Evolutionary conservation across 2,113 vertebrate species (phyloP).

Genomic region (Suricata suricatta): DNA sequence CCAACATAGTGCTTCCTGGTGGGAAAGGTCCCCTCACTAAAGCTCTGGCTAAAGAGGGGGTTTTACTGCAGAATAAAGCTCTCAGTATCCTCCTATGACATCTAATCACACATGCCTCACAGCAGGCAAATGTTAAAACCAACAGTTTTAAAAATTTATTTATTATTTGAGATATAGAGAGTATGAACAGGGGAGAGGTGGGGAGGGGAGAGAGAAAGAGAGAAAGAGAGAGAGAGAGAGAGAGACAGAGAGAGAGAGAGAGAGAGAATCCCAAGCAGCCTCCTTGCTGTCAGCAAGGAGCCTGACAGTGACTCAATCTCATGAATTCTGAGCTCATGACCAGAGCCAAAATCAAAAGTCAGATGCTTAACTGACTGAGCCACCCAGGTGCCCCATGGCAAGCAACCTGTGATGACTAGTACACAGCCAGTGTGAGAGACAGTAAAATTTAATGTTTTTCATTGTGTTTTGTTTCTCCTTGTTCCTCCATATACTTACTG

Average conservation of each 20-base stretch:
- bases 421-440: neutral
- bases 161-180: no score
- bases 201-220: no score
- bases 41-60: neutral
- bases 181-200: no score
- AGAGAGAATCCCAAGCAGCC: no score
- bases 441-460: neutral
- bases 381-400: neutral
- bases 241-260: no score
- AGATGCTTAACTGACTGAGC: no score
- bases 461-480: neutral
- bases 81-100: neutral
- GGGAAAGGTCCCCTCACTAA: neutral
- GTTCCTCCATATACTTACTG: neutral
- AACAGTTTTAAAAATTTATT: no score
- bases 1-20: neutral
- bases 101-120: neutral
- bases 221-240: no score
- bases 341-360: no score
- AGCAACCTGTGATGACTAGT: neutral
- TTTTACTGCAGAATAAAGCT: neutral
- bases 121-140: neutral
- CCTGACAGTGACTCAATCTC: no score
- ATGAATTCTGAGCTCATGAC: no score
- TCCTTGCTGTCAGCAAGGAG: no score